Conservation (phyloP, 1,140 invertebrate genomes). For the Brachionus asplanchnoidis region DNA sequence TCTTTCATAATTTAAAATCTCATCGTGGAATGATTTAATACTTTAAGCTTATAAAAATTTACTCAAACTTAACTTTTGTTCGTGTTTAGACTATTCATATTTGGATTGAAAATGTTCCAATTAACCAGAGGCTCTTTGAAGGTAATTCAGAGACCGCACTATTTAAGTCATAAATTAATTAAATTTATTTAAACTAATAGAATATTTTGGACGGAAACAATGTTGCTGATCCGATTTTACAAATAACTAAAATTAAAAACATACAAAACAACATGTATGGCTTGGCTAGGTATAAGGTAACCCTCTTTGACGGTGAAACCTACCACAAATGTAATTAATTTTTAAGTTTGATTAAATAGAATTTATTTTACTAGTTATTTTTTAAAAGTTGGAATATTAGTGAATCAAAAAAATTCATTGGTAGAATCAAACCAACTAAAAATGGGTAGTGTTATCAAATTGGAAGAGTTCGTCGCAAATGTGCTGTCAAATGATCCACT, state of each 20-base stretch:
- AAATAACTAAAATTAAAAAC: constrained; percentile 35
- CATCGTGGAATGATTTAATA: constrained; percentile 22
- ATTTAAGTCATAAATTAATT: background rate
- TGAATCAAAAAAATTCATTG: constrained; percentile 5
- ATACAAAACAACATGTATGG: constrained; percentile 41
- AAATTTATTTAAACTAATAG: background rate
- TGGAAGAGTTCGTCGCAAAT: constrained; percentile 35
- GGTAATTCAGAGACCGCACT: background rate
- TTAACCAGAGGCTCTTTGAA: background rate
- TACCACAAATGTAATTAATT: constrained; percentile 23
- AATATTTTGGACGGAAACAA: constrained; percentile 38
- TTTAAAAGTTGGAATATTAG: constrained; percentile 23
- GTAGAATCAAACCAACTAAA: constrained; percentile 14
- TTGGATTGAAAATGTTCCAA: constrained; percentile 15
- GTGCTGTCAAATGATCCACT: constrained; percentile 36
- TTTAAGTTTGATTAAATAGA: background rate
- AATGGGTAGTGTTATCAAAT: constrained; percentile 25
- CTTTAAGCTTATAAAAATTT: constrained; percentile 11
- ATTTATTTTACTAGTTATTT: background rate
- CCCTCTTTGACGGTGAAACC: constrained; percentile 15
- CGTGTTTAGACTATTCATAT: background rate
- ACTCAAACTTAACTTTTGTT: background rate
- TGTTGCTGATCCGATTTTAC: constrained; percentile 34
- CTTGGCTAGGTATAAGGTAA: constrained; percentile 25
- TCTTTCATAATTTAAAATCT: constrained; percentile 8